These are phyloP conservation scores for Amiota mariae DNA, from an alignment of 2,888 invertebrate genomes.

Conservation along the genomic window DNA sequence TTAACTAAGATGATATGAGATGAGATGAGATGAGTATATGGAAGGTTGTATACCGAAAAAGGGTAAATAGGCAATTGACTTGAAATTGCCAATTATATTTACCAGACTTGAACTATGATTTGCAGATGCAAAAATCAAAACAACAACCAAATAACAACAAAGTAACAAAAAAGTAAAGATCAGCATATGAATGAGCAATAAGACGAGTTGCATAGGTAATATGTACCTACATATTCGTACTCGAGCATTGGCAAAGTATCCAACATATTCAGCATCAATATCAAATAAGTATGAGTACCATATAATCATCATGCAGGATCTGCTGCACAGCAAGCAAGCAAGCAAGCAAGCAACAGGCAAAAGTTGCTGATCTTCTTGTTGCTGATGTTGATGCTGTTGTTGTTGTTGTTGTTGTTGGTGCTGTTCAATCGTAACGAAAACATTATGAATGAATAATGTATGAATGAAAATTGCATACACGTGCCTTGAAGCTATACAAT, in stretches of 20 bases:
- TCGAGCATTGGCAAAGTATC: neutral
- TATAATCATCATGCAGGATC: too few relatives aligned
- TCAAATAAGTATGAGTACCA: too few relatives aligned
- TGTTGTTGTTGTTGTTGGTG: slow-evolving; percentile 25
- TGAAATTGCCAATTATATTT: slow-evolving; percentile 66
- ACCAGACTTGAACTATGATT: slow-evolving; percentile 37
- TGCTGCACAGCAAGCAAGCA: neutral
- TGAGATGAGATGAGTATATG: neutral
- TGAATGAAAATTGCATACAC: slow-evolving; percentile 71
- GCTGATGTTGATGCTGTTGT: slow-evolving; percentile 32
- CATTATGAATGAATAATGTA: slow-evolving; percentile 70
- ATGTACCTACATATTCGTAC: neutral
- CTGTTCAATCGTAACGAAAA: slow-evolving; percentile 40
- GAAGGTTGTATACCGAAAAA: slow-evolving; percentile 48
- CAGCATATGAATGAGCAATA: neutral
- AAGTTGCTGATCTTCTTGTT: neutral
- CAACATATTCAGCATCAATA: neutral
- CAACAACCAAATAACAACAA: neutral
- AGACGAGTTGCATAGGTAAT: neutral
- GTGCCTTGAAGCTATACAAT: slow-evolving; percentile 66
- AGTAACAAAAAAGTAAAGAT: neutral
- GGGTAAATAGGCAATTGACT: slow-evolving; percentile 69
- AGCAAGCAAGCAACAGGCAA: neutral
- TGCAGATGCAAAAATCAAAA: slow-evolving; percentile 1
- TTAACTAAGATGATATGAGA: neutral